Evolutionary conservation across 2,888 invertebrate species (phyloP).

Genomic region (Liposcelis brunnea): DNA sequence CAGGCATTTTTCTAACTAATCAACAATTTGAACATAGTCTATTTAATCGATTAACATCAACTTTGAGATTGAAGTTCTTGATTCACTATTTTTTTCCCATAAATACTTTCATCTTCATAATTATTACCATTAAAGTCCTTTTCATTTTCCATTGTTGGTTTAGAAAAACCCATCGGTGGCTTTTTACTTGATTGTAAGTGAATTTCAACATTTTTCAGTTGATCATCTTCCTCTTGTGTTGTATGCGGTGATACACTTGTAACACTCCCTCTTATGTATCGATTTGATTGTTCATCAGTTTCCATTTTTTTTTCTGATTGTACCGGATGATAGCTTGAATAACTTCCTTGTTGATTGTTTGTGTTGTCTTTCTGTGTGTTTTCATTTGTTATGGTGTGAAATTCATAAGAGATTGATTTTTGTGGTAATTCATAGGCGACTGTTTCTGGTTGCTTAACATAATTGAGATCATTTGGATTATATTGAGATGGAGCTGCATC

Average conservation of each 20-base stretch:
- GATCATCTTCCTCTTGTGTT: neutral
- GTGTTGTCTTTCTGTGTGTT: neutral
- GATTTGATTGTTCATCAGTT: neutral
- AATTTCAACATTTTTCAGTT: neutral
- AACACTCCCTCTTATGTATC: neutral
- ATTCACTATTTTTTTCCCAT: constrained; percentile 3
- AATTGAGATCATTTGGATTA: too few species aligned
- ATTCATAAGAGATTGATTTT: constrained; percentile 2
- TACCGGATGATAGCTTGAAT: too few species aligned
- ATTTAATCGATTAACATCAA: too few species aligned
- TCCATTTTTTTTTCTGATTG: too few species aligned
- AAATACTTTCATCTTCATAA: neutral
- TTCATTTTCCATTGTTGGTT: neutral
- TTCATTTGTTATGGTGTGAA: neutral
- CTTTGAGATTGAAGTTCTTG: too few species aligned
- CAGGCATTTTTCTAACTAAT: too few species aligned
- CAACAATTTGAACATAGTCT: too few species aligned
- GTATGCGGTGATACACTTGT: constrained; percentile 3
- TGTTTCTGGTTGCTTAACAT: too few species aligned
- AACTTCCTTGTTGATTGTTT: too few species aligned
- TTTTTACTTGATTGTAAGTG: neutral
- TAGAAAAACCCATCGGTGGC: constrained; percentile 5
- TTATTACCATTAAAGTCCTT: neutral
- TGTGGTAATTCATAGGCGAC: neutral
- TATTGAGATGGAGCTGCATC: too few species aligned